Percentiles rank a stretch among this genome's conserved stretches.
phyloP scores from a whole-genome alignment of 2,888 invertebrate species.

The Cryptosula pallasiana region DNA sequence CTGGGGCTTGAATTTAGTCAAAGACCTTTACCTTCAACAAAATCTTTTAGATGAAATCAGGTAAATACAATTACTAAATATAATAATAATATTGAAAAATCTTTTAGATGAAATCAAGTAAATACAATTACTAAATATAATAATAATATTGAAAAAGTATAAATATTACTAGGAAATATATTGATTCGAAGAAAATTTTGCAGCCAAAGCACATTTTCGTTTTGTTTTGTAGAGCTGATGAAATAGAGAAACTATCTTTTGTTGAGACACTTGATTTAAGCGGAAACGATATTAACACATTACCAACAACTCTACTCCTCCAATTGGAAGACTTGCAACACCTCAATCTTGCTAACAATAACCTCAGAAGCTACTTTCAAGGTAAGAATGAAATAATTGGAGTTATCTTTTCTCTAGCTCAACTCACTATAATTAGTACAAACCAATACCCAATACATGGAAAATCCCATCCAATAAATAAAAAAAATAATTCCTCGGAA shows the following conservation, averaged over 20 bases:
- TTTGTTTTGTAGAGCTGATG: background rate
- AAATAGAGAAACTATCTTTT: background rate
- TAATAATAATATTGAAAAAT: too few relatives aligned
- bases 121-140: conserved; percentile 1
- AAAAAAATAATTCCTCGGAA: too few relatives aligned
- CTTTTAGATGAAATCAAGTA: background rate
- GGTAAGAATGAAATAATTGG: too few relatives aligned
- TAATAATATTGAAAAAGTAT: too few relatives aligned
- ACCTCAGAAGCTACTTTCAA: background rate
- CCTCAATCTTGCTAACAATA: background rate
- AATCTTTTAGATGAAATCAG: background rate
- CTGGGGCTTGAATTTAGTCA: background rate
- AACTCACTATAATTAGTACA: too few relatives aligned
- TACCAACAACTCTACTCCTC: background rate
- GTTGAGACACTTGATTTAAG: background rate
- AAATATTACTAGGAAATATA: too few relatives aligned
- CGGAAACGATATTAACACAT: background rate
- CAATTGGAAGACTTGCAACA: background rate
- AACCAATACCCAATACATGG: too few relatives aligned
- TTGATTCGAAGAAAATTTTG: too few relatives aligned
- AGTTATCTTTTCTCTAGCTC: too few relatives aligned
- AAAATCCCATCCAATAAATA: too few relatives aligned
- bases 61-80: conserved; percentile 5
- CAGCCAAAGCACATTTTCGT: too few relatives aligned
- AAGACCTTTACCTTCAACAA: background rate